Conservation (phyloP, 35 echinoderm and acorn worm species). For the Diadema setosum region DNA sequence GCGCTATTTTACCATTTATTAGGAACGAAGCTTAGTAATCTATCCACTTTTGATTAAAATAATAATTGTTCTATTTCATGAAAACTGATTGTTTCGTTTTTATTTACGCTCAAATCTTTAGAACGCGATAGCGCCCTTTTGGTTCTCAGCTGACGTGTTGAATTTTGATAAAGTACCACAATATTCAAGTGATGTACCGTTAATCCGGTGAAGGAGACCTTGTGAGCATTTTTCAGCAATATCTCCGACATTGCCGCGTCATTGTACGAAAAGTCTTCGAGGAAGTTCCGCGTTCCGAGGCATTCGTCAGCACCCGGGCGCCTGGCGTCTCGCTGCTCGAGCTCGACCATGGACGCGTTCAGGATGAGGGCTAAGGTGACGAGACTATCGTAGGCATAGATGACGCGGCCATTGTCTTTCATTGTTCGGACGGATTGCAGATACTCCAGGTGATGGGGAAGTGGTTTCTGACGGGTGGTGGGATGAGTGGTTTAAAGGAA, state of each 20-base stretch:
- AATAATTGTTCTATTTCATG: too few species aligned
- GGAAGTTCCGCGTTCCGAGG: neutral
- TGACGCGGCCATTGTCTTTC: slow-evolving; percentile 27
- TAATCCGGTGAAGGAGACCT: slow-evolving; percentile 18
- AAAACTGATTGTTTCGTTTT: too few species aligned
- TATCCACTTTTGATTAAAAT: too few species aligned
- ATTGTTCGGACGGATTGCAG: neutral
- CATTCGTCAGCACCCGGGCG: neutral
- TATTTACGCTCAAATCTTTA: too few species aligned
- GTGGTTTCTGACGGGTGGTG: slow-evolving; percentile 34
- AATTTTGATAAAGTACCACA: too few species aligned
- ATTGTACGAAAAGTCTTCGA: slow-evolving; percentile 32
- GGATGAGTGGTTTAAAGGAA: too few species aligned
- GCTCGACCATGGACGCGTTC: slow-evolving; percentile 14
- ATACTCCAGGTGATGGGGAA: neutral
- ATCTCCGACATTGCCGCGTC: slow-evolving; percentile 32
- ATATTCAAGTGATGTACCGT: neutral
- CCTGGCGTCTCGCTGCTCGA: too few species aligned
- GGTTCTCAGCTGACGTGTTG: too few species aligned
- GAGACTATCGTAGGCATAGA: slow-evolving; percentile 46
- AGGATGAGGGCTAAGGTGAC: slow-evolving; percentile 45
- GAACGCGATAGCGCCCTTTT: too few species aligned
- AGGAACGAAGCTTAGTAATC: too few species aligned
- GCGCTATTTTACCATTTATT: too few species aligned
- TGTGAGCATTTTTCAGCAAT: neutral